A percentile compares a stretch with the other conserved stretches of the same genome.
Conservation (phyloP, 1,140 invertebrate species). For the Whitmania pigra region DNA sequence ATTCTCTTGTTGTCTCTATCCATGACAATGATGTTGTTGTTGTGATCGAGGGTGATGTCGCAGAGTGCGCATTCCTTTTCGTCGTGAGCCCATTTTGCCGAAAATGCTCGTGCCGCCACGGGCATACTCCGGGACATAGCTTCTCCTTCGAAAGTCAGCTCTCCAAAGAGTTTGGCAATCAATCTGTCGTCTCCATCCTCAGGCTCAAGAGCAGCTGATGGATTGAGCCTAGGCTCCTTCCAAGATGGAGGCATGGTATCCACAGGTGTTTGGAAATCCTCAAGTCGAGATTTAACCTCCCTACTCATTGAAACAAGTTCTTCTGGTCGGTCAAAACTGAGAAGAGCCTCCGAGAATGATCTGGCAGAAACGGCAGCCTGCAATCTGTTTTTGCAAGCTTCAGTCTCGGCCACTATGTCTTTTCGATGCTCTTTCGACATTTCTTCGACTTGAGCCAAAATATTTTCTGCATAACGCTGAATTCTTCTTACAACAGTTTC, state of each 20-base stretch:
- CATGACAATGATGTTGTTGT: slow-evolving; percentile 20
- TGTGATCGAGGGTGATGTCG: slow-evolving; percentile 16
- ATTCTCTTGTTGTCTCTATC: slow-evolving; percentile 23
- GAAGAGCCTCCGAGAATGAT: slow-evolving; percentile 17
- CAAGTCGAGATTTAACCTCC: slow-evolving; percentile 17
- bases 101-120: slow-evolving; percentile 16
- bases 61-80: slow-evolving; percentile 22
- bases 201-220: background rate
- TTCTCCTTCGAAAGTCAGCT: slow-evolving; percentile 25
- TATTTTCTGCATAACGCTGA: slow-evolving; percentile 20
- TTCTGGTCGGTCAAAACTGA: slow-evolving; percentile 23
- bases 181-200: slow-evolving; percentile 5
- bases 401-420: slow-evolving; percentile 13
- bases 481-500: slow-evolving; percentile 20
- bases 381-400: slow-evolving; percentile 16
- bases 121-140: slow-evolving; percentile 10
- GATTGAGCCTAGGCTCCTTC: slow-evolving; percentile 23
- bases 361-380: slow-evolving; percentile 16
- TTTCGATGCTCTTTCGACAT: slow-evolving; percentile 23
- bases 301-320: slow-evolving; percentile 24
- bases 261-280: slow-evolving; percentile 22
- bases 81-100: slow-evolving; percentile 17
- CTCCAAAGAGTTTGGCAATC: slow-evolving; percentile 21
- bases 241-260: slow-evolving; percentile 19
- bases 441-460: slow-evolving; percentile 22